Evolutionary conservation across 2,113 vertebrate genomes (phyloP), one percentile per base, ranked within the genome.

Genomic region (Suncus etruscus): DNA sequence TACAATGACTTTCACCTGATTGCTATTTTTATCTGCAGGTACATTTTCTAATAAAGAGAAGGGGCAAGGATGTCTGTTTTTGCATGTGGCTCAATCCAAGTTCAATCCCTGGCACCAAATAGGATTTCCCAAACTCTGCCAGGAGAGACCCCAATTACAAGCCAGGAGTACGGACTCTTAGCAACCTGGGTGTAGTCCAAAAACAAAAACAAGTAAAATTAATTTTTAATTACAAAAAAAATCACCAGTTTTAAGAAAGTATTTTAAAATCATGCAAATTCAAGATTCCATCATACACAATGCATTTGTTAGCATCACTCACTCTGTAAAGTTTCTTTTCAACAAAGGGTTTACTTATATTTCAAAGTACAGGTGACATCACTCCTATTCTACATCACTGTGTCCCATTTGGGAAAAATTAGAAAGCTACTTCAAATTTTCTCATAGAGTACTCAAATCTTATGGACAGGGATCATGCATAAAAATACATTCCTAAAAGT

Each of bases 401-500:
- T 61, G 68, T 86, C 80, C 84, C 3, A 32, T 90, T 90, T 18
- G 0, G 7, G 15, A 15, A 91, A 10, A 73, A 54, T 45, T 92
- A 73, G 92, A 90, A 89, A 92, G 11, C 72, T 3, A 29, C 45
- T 87, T 66, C 25, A 72, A 8, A 65, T 81, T 24, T 79, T 83
- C 20, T 95, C 45, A 51, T 0, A 75, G 31, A 90, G n/a, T 47
- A 83, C 75, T 82, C 27, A 65, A 39, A 29, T 79, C 54, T 54
- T 82, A 74, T 0, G 9, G 39, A 90, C 25, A 27, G 63, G 15
- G 9, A 39, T 68, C 39, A 24, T 78, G 29, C 83, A 90, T 47
- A 45, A n/a, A 66, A 92, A 65, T 93, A 31, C 22, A 75, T 93
- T 95, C 92, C 78, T 91, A 74, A 69, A 86, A 94, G 66, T 86